Evolutionary conservation across 2,888 invertebrate genomes (phyloP), one percentile per base, ranked within the genome.

Genomic region (Halictus ligatus): DNA sequence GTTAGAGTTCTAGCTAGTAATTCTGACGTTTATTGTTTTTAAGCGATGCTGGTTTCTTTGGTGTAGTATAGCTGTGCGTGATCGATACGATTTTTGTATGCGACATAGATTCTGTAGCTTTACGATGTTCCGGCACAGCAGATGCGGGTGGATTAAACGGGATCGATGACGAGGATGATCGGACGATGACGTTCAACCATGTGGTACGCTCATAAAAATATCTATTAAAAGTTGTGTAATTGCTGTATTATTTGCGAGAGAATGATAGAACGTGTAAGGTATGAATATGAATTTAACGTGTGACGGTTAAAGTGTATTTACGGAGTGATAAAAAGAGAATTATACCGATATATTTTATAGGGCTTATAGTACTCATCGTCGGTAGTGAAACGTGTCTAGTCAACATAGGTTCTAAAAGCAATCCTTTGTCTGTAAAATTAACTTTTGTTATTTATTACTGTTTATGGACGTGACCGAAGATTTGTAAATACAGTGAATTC

Each of bases 131-230:
- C 80, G 69, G 85, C 74, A 46, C 35, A 77, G 85, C 85, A 48
- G 85, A 76, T 81, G 76, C 76, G 15, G 77, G 40, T 54, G 84
- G 79, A 85, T 85, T 25, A 48, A 71, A 48, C 7, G 15, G 85
- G 85, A 84, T 64, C 60, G 58, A 58, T 58, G 21, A 43, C 43
- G 18, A 54, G 60, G 84, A 21, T 50, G n/a, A 71, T 29, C 43
- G 69, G 73, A 48, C 40, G 48, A 74, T n/a, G 29, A 46, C 29
- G 60, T 43, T 64, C n/a, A 43, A 73, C 64, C 29, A 7, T n/a
- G 6, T 40, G 7, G 13, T 25, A 46, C 7, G 15, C 4, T 21
- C n/a, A 18, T 13, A 54, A 77, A 48, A 18, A 67, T 18, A 67
- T 29, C 67, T 67, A 67, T 67, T 35, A 35, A 67, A 67, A 67